Conservation (phyloP, 2,113 vertebrate species). For the Myrmecobius fasciatus region DNA sequence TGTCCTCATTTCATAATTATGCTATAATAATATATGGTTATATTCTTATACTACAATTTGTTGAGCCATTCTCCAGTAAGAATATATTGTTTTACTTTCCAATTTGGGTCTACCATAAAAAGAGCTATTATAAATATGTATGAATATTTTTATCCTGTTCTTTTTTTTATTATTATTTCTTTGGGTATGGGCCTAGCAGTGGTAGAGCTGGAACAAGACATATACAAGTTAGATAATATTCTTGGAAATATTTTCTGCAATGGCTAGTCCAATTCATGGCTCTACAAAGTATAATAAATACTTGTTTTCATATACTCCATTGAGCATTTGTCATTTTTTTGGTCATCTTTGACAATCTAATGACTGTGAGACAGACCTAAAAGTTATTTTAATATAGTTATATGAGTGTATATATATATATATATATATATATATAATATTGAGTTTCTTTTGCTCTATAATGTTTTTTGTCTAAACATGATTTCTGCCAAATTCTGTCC, state of each 20-base stretch:
- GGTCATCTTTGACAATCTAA: not conserved
- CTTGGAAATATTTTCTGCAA: not conserved
- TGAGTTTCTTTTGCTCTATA: not conserved
- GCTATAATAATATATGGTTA: too few species aligned
- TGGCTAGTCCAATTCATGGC: not conserved
- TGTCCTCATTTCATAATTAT: not conserved
- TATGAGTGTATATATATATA: not conserved
- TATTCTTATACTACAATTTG: not conserved
- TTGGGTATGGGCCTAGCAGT: not conserved
- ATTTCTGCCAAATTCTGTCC: not conserved
- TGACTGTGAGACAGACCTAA: not conserved
- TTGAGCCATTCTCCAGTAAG: not conserved
- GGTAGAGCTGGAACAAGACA: not conserved
- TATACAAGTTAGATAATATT: not conserved
- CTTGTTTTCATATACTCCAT: not conserved
- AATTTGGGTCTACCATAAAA: not conserved
- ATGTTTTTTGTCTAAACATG: not conserved
- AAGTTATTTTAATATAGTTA: not conserved
- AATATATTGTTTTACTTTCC: not conserved
- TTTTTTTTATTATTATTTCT: not conserved
- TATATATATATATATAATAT: not conserved
- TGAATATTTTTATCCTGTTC: not conserved
- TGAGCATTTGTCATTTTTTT: not conserved
- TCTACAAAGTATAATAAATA: not conserved
- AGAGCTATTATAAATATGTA: not conserved